phyloP scores from a whole-genome alignment of 2,797 vertebrate genomes.

The Ceryle rudis region DNA sequence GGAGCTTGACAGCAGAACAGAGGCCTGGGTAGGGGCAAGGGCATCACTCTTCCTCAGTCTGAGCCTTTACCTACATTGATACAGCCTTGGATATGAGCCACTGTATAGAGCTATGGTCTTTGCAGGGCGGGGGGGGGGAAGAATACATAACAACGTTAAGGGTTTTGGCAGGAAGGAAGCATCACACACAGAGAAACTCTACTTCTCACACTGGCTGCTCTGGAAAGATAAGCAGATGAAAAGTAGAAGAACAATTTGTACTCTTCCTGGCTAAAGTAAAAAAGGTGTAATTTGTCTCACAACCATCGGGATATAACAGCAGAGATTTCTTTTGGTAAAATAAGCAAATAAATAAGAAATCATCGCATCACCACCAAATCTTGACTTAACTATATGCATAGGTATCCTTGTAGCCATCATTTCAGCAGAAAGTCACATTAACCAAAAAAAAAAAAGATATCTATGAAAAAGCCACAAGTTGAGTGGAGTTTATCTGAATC shows the following conservation, averaged over 20 bases:
- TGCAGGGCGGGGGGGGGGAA: no score
- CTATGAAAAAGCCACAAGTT: neutral
- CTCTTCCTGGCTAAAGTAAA: accelerated
- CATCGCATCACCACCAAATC: no score
- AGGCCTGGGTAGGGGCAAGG: neutral
- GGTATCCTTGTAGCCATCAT: neutral
- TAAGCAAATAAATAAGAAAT: neutral
- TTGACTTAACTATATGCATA: no score
- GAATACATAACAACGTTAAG: neutral
- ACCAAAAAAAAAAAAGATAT: neutral
- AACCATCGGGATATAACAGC: neutral
- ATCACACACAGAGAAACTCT: neutral
- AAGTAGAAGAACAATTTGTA: neutral
- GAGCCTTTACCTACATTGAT: neutral
- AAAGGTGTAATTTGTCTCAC: neutral
- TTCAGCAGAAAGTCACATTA: neutral
- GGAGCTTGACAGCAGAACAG: neutral
- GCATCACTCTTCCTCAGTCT: neutral
- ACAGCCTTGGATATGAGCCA: neutral
- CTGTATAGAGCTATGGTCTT: neutral
- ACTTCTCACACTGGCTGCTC: neutral
- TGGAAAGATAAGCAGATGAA: neutral
- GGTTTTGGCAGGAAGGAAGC: neutral
- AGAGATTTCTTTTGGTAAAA: neutral
- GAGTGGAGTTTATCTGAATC: neutral